phyloP scores from a whole-genome alignment of 2,113 vertebrate species.

The Chloebia gouldiae region DNA sequence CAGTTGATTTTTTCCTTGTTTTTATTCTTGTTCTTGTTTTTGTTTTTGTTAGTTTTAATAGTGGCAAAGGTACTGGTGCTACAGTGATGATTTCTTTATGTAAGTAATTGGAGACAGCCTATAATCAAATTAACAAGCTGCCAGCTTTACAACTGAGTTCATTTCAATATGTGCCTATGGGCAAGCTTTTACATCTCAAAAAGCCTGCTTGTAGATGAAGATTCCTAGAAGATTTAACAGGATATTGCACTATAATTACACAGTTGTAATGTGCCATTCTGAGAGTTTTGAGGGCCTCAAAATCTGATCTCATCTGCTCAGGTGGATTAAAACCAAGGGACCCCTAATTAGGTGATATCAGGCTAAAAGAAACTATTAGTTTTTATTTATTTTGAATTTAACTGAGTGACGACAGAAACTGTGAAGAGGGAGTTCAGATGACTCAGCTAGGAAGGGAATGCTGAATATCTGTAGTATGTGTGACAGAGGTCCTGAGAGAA shows the following conservation, averaged over 20 bases:
- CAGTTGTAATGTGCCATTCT: not conserved
- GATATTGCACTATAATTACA: not conserved
- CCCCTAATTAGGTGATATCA: not conserved
- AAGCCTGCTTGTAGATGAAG: not conserved
- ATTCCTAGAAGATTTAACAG: not conserved
- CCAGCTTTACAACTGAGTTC: not conserved
- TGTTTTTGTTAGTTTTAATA: not conserved
- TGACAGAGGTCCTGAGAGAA: not conserved
- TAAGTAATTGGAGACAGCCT: not conserved
- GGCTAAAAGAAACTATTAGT: rapidly evolving
- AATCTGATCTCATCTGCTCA: not conserved
- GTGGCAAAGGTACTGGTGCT: not conserved
- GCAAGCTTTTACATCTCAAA: not conserved
- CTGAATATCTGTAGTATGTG: not conserved
- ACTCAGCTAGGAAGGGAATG: not conserved
- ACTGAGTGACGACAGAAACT: not conserved
- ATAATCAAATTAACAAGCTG: not conserved
- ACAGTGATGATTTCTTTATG: not conserved
- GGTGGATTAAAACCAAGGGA: not conserved
- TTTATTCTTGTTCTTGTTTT: not conserved
- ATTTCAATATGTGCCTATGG: not conserved
- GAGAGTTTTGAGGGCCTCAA: not conserved
- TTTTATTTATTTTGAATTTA: not conserved
- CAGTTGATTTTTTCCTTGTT: too few species aligned
- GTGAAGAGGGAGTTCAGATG: not conserved